phyloP scores from a whole-genome alignment of 2,113 vertebrate species.

The Scomber colias region DNA sequence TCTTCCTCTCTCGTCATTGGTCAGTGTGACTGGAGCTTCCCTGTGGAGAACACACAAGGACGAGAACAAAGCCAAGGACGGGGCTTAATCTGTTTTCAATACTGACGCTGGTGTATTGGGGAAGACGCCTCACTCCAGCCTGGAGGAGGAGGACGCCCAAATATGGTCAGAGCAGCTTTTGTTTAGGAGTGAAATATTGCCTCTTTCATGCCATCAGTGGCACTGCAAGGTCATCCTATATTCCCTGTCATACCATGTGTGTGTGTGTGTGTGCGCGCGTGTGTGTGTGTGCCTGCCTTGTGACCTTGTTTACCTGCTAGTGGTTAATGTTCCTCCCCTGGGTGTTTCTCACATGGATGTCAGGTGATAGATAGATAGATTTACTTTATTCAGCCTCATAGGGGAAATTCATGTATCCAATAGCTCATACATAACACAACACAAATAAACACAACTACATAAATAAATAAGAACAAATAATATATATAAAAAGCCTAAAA shows the following conservation, averaged over 20 bases:
- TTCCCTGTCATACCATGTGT: neutral
- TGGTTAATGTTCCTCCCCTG: neutral
- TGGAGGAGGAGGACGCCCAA: conserved; percentile 2
- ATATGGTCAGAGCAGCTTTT: conserved; percentile 39
- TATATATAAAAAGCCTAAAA: too few relatives aligned
- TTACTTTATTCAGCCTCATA: too few relatives aligned
- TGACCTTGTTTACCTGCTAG: conserved; percentile 14
- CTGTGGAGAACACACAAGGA: conserved; percentile 35
- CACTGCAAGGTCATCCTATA: conserved; percentile 23
- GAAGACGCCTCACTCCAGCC: neutral
- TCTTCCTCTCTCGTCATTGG: conserved; percentile 12
- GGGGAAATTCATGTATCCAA: too few relatives aligned
- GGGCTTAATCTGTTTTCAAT: conserved; percentile 46
- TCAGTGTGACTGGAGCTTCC: neutral
- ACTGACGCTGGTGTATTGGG: conserved; percentile 14
- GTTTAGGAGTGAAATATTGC: conserved; percentile 35
- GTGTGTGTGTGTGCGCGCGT: neutral
- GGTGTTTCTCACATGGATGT: neutral
- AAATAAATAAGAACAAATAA: too few relatives aligned
- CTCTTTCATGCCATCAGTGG: conserved; percentile 26
- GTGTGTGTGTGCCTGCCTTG: neutral
- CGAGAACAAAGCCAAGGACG: conserved; percentile 44
- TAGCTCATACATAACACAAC: too few relatives aligned
- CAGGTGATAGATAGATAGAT: neutral
- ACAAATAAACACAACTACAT: too few relatives aligned